phyloP scores from a whole-genome alignment of 2,888 invertebrate species.

The Acleris cristana region DNA sequence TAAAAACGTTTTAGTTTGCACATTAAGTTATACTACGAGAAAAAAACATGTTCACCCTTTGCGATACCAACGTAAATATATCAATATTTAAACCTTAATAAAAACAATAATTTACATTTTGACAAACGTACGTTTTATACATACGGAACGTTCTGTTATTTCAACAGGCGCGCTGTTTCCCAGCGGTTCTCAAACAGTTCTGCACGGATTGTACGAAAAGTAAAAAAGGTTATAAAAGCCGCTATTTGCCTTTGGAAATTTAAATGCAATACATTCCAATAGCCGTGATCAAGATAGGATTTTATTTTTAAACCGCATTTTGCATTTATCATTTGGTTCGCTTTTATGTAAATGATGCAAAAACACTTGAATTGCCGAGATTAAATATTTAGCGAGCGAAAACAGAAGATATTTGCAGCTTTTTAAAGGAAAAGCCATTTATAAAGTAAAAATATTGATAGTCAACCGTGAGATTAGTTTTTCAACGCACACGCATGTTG shows the following conservation, averaged over 20 bases:
- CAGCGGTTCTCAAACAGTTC: conserved; percentile 35
- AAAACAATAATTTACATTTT: background rate
- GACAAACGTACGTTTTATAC: conserved; percentile 3
- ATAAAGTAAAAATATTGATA: no score
- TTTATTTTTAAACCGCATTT: conserved; percentile 24
- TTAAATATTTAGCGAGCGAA: no score
- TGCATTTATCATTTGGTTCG: background rate
- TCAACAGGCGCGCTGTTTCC: conserved; percentile 29
- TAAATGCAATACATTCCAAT: conserved; percentile 28
- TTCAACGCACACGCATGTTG: background rate
- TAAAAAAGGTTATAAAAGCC: conserved; percentile 31
- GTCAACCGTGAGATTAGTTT: no score
- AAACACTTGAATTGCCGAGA: background rate
- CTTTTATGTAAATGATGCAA: background rate
- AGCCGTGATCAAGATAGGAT: conserved; percentile 17
- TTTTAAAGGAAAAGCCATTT: no score
- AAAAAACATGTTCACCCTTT: no score
- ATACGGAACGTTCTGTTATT: conserved; percentile 22
- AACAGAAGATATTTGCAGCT: no score
- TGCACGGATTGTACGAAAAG: conserved; percentile 28
- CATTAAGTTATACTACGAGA: no score
- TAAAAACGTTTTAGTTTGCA: no score
- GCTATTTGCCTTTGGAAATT: conserved; percentile 34
- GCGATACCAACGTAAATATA: no score
- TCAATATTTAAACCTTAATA: no score